phyloP scores from a whole-genome alignment of 2,888 invertebrate species.

The Drosophila falleni region DNA sequence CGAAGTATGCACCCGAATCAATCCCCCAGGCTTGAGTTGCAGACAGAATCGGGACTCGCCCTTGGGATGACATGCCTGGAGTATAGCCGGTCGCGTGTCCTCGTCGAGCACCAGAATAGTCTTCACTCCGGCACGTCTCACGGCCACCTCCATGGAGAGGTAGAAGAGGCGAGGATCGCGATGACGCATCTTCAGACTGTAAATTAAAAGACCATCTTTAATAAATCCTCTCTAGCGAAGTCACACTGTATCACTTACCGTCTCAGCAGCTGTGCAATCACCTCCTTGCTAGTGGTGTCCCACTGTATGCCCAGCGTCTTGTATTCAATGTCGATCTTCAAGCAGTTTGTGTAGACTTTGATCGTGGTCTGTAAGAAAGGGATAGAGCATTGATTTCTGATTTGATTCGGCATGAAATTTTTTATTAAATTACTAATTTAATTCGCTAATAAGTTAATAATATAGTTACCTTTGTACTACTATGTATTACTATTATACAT shows the following conservation, averaged over 20 bases:
- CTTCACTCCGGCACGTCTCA: constrained; percentile 92
- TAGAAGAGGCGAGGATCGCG: constrained; percentile 96
- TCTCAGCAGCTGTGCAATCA: constrained; percentile 93
- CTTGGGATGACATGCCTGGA: constrained; percentile 97
- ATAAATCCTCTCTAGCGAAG: neutral
- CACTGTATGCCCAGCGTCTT: constrained; percentile 96
- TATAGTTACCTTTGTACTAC: too few relatives aligned
- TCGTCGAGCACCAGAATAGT: constrained; percentile 94
- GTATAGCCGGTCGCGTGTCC: constrained; percentile 94
- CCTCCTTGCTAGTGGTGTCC: constrained; percentile 94
- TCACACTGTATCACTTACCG: constrained; percentile 87
- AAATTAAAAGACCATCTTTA: neutral
- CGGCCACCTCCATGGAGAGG: constrained; percentile 97
- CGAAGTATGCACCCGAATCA: constrained; percentile 96
- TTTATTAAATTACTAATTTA: too few relatives aligned
- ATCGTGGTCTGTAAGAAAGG: constrained; percentile 90
- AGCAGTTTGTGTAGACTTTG: constrained; percentile 95
- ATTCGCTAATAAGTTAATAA: too few relatives aligned
- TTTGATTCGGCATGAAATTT: rapidly evolving
- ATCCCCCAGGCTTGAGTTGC: constrained; percentile 94
- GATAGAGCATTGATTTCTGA: neutral
- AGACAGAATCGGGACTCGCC: constrained; percentile 97
- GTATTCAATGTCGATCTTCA: constrained; percentile 97
- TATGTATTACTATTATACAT: too few relatives aligned
- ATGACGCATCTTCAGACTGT: constrained; percentile 92